These are phyloP conservation scores for Salvator merianae DNA, from an alignment of 2,113 vertebrate species.

Conservation along the genomic window DNA sequence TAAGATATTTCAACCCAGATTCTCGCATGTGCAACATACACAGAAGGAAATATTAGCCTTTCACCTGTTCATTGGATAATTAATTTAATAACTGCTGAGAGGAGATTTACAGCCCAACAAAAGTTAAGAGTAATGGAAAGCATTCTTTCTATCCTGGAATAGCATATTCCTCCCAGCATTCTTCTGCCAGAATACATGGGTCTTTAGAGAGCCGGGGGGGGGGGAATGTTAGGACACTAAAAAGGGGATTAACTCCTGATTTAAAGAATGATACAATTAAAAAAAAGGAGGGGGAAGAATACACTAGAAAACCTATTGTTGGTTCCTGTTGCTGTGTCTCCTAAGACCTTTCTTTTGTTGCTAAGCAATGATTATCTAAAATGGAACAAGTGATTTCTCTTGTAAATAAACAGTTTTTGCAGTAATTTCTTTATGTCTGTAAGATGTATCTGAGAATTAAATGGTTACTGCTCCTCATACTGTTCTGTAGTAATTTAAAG, in stretches of 20 bases:
- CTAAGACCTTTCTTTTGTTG: slow-evolving; percentile 3
- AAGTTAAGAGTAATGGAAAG: background rate
- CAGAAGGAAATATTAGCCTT: too few species aligned
- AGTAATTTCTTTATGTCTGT: background rate
- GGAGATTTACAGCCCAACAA: background rate
- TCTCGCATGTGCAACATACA: too few species aligned
- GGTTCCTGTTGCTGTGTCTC: slow-evolving; percentile 12
- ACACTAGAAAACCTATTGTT: background rate
- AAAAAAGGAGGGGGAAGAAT: slow-evolving; percentile 16
- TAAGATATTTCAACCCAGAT: too few species aligned
- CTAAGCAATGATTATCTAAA: background rate
- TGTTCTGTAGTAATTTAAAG: background rate
- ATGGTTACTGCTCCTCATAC: background rate
- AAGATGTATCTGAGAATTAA: background rate
- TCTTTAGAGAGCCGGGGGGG: slow-evolving; percentile 14
- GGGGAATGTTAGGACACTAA: background rate
- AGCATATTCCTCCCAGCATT: background rate
- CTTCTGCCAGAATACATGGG: slow-evolving; percentile 12
- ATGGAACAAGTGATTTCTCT: background rate
- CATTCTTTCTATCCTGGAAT: background rate
- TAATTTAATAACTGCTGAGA: too few species aligned
- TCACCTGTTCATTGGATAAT: too few species aligned
- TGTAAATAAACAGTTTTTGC: background rate
- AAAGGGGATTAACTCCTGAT: background rate
- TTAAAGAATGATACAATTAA: slow-evolving; percentile 26